Evolutionary conservation across 2,888 invertebrate species (phyloP), one percentile per base, ranked within the genome.

Genomic region (Acholoe squamosa): DNA sequence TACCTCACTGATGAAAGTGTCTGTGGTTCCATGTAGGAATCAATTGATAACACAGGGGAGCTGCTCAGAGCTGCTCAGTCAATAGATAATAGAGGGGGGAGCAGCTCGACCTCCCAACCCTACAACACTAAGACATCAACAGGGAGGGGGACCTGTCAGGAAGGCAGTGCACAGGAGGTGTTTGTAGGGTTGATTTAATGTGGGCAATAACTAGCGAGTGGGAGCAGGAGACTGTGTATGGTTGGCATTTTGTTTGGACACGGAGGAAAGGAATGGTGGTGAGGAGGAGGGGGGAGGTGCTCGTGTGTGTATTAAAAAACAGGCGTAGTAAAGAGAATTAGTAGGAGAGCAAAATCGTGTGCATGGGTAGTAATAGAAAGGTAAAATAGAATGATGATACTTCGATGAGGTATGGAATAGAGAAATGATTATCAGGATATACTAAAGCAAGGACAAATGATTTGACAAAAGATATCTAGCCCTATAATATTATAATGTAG

Each of bases 121-220:
- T n/a, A 25, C 28, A n/a, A 61, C 61, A 61, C 22, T 61, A 61
- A 61, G 71, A 25, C 71, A 71, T 71, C 71, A 71, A 71, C 71
- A 71, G 71, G 71, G 28, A 28, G 31, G 71, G 25, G 28, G 71
- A 71, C 61, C 61, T 61, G 61, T n/a, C 61, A 19, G 61, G 22
- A n/a, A 19, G 14, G 28, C 28, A n/a, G 28, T 71, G 31, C 12
- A 71, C 71, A 28, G 5, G 31, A 25, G 71, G 71, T 28, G 71
- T 71, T 71, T 71, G 19, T 25, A 14, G 3, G 25, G 71, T 25
- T 71, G 71, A 71, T 71, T 71, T 71, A 71, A 71, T 71, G 71
- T 28, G 28, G 71, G 25, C 25, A 71, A 71, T 71, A 71, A 25
- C 25, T 25, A 28, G 25, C 71, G 25, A 71, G 28, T 28, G 71